Percentiles rank a stretch among this genome's conserved stretches.
Evolutionary conservation across 1,140 invertebrate species (phyloP).

Genomic region (Pseudomyrmex sp.): DNA sequence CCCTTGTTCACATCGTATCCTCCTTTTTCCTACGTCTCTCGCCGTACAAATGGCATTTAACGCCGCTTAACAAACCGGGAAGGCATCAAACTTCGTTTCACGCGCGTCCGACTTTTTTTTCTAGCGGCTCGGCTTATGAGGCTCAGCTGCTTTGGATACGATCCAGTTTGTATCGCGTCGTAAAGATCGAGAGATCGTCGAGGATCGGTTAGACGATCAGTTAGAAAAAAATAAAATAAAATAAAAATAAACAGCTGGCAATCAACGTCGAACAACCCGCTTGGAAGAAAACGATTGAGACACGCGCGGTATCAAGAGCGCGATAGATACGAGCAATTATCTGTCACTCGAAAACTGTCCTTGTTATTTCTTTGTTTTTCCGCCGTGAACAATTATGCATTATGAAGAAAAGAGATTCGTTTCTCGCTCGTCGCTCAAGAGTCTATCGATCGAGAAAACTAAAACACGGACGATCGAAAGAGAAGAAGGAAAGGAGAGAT

Average conservation of each 20-base stretch:
- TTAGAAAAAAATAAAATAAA: neutral
- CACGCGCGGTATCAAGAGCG: constrained; percentile 49
- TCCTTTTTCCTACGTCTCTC: neutral
- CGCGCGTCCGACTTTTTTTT: constrained; percentile 35
- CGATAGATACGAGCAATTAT: constrained; percentile 5
- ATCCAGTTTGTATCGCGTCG: constrained; percentile 23
- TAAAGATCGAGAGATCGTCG: constrained; percentile 17
- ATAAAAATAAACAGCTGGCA: constrained; percentile 38
- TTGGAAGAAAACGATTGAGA: neutral
- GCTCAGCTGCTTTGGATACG: constrained; percentile 54
- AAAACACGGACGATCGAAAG: neutral
- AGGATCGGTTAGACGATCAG: neutral
- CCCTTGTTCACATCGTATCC: constrained; percentile 35
- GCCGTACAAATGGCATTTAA: constrained; percentile 55
- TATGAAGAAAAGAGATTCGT: constrained; percentile 40
- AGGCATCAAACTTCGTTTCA: constrained; percentile 49
- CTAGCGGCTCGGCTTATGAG: neutral
- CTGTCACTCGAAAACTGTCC: neutral
- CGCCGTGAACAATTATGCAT: constrained; percentile 66
- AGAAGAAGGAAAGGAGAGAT: constrained; percentile 14
- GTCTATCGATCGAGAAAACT: neutral
- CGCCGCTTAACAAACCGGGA: constrained; percentile 61
- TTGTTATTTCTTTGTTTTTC: neutral
- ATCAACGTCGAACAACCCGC: constrained; percentile 30
- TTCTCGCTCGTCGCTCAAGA: constrained; percentile 10